Conservation (phyloP, 2,888 invertebrate species). For the Chironomus tentans region DNA sequence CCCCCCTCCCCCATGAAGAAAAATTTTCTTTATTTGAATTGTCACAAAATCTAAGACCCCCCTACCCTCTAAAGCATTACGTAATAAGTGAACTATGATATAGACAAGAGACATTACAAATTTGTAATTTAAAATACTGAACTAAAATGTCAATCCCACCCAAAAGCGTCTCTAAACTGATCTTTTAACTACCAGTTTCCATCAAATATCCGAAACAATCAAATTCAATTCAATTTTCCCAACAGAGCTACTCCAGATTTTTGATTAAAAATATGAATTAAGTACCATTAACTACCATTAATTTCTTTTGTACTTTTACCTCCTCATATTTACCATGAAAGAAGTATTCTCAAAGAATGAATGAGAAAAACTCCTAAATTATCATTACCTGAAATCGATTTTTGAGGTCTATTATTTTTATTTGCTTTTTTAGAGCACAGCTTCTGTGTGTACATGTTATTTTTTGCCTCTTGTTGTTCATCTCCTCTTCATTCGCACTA, state of each 20-base stretch:
- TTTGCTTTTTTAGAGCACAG: slow-evolving; percentile 1
- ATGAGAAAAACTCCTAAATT: background rate
- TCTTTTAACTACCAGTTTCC: background rate
- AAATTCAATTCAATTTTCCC: background rate
- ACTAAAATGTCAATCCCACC: background rate
- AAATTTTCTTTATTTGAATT: too few species aligned
- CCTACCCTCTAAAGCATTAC: too few species aligned
- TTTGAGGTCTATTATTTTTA: background rate
- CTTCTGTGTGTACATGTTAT: background rate
- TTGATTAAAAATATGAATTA: background rate
- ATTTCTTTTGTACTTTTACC: background rate
- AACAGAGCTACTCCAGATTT: background rate
- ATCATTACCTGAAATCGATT: slow-evolving; percentile 18
- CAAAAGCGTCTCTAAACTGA: background rate
- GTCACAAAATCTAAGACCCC: too few species aligned
- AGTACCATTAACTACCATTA: background rate
- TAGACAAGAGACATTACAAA: too few species aligned
- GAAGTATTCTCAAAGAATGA: background rate
- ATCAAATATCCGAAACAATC: background rate
- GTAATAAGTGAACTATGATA: too few species aligned
- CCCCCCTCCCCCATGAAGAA: too few species aligned
- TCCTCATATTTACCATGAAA: background rate
- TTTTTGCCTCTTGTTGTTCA: background rate
- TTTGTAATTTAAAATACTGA: too few species aligned
- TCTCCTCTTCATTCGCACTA: background rate